phyloP scores from a whole-genome alignment of 2,888 invertebrate genomes.

The Pimpla rufipes region DNA sequence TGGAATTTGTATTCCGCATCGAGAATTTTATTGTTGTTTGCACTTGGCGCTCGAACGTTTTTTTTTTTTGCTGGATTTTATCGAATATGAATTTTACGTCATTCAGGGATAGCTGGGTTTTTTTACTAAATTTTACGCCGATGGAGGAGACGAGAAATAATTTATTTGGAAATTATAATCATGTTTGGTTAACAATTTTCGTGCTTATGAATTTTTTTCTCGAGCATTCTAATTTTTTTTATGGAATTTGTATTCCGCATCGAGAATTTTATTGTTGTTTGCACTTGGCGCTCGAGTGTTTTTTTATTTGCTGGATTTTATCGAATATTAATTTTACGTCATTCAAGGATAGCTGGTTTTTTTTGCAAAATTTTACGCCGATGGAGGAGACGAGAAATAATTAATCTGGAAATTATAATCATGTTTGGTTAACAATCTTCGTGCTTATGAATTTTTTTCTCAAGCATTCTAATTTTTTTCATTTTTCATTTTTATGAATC shows the following conservation, averaged over 20 bases:
- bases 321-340: neutral
- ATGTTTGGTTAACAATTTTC: too few species aligned
- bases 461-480: too few species aligned
- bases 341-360: neutral
- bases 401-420: too few species aligned
- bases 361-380: neutral
- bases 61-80: neutral
- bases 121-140: neutral
- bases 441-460: too few species aligned
- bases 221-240: too few species aligned
- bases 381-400: too few species aligned
- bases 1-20: slow-evolving; percentile 31
- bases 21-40: slow-evolving; percentile 22
- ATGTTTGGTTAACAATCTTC: too few species aligned
- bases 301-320: neutral
- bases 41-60: slow-evolving; percentile 19
- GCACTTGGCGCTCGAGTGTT: slow-evolving; percentile 17
- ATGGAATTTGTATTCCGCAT: slow-evolving; percentile 29
- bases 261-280: slow-evolving; percentile 25
- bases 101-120: neutral
- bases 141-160: too few species aligned
- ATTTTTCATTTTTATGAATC: too few species aligned
- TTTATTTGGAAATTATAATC: too few species aligned
- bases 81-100: neutral
- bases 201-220: too few species aligned